Evolutionary conservation across 2,797 vertebrate species (phyloP).

Genomic region (Coluber constrictor): DNA sequence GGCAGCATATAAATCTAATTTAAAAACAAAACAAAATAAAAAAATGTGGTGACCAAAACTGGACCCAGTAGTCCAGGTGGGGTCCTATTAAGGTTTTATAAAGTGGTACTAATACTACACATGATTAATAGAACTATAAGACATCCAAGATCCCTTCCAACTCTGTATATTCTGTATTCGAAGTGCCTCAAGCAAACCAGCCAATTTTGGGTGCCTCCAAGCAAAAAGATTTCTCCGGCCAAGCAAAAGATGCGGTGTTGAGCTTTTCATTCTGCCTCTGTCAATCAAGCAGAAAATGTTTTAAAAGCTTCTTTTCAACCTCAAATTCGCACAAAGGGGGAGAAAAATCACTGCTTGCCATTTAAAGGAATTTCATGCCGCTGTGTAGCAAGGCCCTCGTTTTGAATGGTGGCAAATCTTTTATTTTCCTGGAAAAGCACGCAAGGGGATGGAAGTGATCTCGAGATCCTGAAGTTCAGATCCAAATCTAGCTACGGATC

Average conservation of each 20-base stretch:
- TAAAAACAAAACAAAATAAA: too few relatives aligned
- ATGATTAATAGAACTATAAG: background rate
- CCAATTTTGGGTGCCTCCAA: background rate
- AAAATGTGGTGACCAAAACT: background rate
- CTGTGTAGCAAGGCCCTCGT: background rate
- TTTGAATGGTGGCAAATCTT: background rate
- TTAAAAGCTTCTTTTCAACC: background rate
- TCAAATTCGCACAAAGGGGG: background rate
- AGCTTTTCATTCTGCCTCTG: background rate
- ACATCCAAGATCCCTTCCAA: rapidly evolving
- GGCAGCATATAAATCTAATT: too few relatives aligned
- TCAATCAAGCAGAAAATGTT: background rate
- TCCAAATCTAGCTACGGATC: background rate
- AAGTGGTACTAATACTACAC: too few relatives aligned
- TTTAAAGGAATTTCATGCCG: background rate
- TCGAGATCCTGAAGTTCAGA: background rate
- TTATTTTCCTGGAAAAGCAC: background rate
- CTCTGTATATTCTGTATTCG: background rate
- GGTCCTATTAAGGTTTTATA: background rate
- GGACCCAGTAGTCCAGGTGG: background rate
- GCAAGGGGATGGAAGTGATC: background rate
- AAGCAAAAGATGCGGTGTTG: background rate
- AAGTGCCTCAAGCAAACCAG: background rate
- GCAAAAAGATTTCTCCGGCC: background rate
- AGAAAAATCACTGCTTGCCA: background rate